Evolutionary conservation across 2,797 vertebrate species (phyloP).

Genomic region (Rhynchonycteris naso): DNA sequence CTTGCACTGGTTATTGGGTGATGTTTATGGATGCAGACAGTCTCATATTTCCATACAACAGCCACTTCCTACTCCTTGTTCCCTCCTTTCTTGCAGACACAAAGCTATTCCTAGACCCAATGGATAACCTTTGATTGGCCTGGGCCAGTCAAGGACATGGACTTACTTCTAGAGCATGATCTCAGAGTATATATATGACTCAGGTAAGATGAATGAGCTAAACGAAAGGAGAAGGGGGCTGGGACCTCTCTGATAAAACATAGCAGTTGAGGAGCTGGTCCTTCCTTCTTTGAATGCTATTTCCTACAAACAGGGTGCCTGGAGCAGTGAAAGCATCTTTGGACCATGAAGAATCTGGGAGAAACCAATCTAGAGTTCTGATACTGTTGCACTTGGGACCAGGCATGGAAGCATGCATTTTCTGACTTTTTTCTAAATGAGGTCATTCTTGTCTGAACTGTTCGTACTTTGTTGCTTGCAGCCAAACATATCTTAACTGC

Average conservation of each 20-base stretch:
- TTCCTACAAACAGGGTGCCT: background rate
- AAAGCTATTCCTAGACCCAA: background rate
- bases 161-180: background rate
- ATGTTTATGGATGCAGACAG: background rate
- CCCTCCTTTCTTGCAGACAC: background rate
- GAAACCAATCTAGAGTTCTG: background rate
- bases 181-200: background rate
- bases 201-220: background rate
- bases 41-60: background rate
- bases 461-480: background rate
- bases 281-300: background rate
- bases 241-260: background rate
- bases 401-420: background rate
- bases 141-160: background rate
- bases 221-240: background rate
- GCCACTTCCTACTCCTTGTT: background rate
- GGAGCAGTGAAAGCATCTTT: background rate
- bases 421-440: background rate
- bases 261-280: background rate
- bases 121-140: background rate
- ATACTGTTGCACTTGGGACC: background rate
- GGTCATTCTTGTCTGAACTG: background rate
- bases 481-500: background rate
- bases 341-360: background rate
- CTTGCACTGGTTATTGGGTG: background rate